phyloP scores from a whole-genome alignment of 2,113 vertebrate species.

The Colinus virginianus region DNA sequence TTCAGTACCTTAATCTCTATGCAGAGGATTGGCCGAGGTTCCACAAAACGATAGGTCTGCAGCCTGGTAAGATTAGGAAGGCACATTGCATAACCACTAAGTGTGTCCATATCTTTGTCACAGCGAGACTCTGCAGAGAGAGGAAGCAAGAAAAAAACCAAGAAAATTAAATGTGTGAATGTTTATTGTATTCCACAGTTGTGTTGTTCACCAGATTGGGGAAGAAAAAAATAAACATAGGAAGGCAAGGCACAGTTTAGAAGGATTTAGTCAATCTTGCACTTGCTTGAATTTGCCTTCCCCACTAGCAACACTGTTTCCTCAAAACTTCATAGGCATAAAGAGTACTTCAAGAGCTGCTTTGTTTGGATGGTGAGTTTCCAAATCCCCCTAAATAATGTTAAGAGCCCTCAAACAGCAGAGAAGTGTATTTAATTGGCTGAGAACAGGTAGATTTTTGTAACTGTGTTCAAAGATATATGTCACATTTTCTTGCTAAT shows the following conservation, averaged over 20 bases:
- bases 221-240: neutral
- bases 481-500: neutral
- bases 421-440: neutral
- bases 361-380: neutral
- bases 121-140: slow-evolving; percentile 88
- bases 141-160: neutral
- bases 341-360: neutral
- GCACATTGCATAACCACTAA: slow-evolving; percentile 94
- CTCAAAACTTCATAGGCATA: neutral
- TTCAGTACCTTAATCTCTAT: slow-evolving; percentile 93
- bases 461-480: neutral
- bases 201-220: neutral
- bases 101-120: slow-evolving; percentile 95
- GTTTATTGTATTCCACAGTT: neutral
- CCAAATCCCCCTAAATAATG: neutral
- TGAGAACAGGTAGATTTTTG: neutral
- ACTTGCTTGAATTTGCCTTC: neutral
- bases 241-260: neutral
- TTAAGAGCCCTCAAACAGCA: neutral
- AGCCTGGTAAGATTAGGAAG: slow-evolving; percentile 94
- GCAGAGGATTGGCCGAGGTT: slow-evolving; percentile 90
- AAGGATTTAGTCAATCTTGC: neutral
- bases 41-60: slow-evolving; percentile 80
- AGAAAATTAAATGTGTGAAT: neutral
- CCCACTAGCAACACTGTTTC: neutral